Evolutionary conservation across 2,888 invertebrate species (phyloP).

Genomic region (Latrodectus hesperus): DNA sequence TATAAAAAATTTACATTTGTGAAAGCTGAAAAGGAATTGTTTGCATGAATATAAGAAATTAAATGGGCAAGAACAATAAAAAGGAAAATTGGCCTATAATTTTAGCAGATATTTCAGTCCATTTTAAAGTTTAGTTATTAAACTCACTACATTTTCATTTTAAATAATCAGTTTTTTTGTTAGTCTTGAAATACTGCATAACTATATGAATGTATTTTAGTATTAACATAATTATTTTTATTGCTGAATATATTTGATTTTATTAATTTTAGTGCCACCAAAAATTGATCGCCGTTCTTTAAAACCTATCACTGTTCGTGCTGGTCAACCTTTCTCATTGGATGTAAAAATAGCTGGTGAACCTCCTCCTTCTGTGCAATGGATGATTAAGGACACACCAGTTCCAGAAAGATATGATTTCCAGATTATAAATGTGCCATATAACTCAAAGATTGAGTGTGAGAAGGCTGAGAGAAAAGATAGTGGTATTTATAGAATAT

Average conservation of each 20-base stretch:
- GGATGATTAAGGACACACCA: slow-evolving; percentile 87
- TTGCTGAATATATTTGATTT: background rate
- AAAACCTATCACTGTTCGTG: slow-evolving; percentile 91
- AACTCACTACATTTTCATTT: no score
- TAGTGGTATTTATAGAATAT: slow-evolving; percentile 90
- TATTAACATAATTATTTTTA: no score
- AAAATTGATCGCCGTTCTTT: slow-evolving; percentile 81
- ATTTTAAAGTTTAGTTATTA: no score
- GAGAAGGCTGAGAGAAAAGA: slow-evolving; percentile 90
- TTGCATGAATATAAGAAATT: no score
- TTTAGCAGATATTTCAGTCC: no score
- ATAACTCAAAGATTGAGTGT: slow-evolving; percentile 90
- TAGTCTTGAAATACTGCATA: no score
- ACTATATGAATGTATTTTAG: no score
- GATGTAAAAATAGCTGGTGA: slow-evolving; percentile 96
- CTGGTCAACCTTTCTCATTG: slow-evolving; percentile 92
- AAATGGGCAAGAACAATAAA: no score
- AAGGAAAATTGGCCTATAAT: no score
- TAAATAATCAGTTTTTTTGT: no score
- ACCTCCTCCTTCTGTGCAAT: slow-evolving; percentile 93
- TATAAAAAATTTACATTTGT: no score
- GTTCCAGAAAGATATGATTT: slow-evolving; percentile 74
- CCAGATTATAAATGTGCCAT: slow-evolving; percentile 83
- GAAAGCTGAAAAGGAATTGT: no score
- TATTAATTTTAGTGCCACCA: slow-evolving; percentile 80